Percentiles rank a stretch among this genome's conserved stretches.
Evolutionary conservation across 1,140 invertebrate genomes (phyloP).

Genomic region (Homalodisca vitripennis): DNA sequence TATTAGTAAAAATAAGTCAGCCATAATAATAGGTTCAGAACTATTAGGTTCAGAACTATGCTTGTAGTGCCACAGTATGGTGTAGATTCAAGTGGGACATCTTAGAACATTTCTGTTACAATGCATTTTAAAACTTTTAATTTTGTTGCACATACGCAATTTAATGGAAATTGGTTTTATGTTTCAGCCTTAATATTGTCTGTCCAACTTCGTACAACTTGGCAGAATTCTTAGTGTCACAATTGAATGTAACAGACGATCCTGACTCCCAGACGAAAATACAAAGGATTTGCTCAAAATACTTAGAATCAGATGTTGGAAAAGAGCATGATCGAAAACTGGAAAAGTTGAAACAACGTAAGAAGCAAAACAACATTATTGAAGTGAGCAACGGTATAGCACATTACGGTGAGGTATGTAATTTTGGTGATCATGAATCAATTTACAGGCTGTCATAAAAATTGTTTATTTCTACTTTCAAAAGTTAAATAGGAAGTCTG

Average conservation of each 20-base stretch:
- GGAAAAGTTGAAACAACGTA: constrained; percentile 25
- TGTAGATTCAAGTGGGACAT: background rate
- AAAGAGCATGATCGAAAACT: constrained; percentile 28
- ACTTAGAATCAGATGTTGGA: constrained; percentile 15
- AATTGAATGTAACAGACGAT: constrained; percentile 47
- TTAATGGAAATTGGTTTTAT: constrained; percentile 22
- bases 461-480: no score
- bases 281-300: constrained; percentile 6
- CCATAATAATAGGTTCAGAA: no score
- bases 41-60: no score
- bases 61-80: no score
- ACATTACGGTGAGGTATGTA: constrained; percentile 24
- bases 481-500: no score
- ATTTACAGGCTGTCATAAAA: no score
- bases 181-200: constrained; percentile 55
- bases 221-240: constrained; percentile 68
- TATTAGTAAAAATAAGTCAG: no score
- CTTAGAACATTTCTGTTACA: no score
- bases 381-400: constrained; percentile 6
- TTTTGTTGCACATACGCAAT: no score
- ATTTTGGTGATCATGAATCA: no score
- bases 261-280: constrained; percentile 8
- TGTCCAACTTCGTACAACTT: constrained; percentile 69
- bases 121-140: no score
- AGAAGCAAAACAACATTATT: constrained; percentile 3